Conservation (phyloP, 2,113 vertebrate species). For the Austrofundulus limnaeus region DNA sequence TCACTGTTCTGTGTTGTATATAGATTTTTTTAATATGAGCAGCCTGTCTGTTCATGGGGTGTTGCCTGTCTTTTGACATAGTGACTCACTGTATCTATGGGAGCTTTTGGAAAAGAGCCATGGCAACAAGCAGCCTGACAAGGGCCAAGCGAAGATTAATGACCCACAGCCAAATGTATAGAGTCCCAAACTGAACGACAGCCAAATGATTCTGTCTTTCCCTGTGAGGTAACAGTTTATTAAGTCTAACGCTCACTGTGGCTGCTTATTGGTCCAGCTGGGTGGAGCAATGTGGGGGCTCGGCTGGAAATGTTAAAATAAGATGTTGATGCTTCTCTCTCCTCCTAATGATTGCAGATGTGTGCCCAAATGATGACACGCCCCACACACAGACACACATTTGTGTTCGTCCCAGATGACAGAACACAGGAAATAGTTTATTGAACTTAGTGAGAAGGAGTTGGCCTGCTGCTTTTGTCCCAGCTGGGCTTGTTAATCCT, state of each 20-base stretch:
- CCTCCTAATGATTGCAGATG: neutral
- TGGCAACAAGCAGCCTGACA: conserved; percentile 60
- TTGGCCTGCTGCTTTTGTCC: conserved; percentile 42
- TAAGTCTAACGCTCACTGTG: conserved; percentile 59
- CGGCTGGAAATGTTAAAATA: conserved; percentile 37
- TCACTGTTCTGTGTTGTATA: conserved; percentile 30
- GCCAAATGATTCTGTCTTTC: conserved; percentile 74
- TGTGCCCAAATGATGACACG: conserved; percentile 7
- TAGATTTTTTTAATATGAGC: conserved; percentile 38
- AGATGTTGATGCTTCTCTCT: conserved; percentile 16
- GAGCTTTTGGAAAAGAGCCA: conserved; percentile 59
- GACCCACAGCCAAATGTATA: conserved; percentile 62
- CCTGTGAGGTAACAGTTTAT: conserved; percentile 75
- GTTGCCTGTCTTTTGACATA: conserved; percentile 48
- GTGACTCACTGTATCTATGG: conserved; percentile 54
- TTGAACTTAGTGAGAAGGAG: conserved; percentile 44
- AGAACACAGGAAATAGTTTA: conserved; percentile 30
- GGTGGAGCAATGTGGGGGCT: conserved; percentile 49
- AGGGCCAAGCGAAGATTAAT: conserved; percentile 71
- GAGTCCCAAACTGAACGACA: conserved; percentile 60
- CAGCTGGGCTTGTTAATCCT: conserved; percentile 66
- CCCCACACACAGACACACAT: conserved; percentile 7
- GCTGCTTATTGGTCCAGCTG: conserved; percentile 49
- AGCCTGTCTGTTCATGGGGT: conserved; percentile 34
- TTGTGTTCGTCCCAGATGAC: conserved; percentile 26